Percentiles rank a stretch among this genome's conserved stretches.
Conservation (phyloP, 2,797 vertebrate genomes). For the Agapornis canus region DNA sequence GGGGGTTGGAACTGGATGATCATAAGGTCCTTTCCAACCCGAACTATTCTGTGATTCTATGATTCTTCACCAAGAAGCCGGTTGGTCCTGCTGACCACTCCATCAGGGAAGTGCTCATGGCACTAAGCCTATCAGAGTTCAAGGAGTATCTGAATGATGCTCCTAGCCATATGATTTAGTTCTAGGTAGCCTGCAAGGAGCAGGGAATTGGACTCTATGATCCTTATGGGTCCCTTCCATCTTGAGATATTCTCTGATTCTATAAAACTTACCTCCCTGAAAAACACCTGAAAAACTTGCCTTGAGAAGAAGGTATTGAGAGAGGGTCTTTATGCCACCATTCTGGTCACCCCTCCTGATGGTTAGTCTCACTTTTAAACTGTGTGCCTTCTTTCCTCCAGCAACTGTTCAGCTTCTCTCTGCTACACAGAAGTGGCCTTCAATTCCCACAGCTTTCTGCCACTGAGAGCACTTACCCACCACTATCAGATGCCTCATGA, state of each 20-base stretch:
- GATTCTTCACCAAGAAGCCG: too few species aligned
- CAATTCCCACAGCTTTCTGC: accelerated
- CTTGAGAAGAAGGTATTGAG: background rate
- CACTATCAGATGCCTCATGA: background rate
- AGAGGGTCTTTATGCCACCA: background rate
- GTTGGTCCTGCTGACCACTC: background rate
- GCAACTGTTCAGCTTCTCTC: background rate
- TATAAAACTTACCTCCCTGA: background rate
- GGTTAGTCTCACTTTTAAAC: background rate
- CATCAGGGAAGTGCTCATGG: background rate
- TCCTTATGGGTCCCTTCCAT: background rate
- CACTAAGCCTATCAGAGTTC: background rate
- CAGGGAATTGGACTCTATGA: background rate
- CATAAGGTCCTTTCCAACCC: background rate
- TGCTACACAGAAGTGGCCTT: background rate
- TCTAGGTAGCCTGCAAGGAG: background rate
- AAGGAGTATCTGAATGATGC: background rate
- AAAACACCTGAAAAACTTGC: background rate
- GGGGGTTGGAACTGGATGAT: background rate
- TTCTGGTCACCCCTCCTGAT: background rate
- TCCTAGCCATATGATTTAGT: background rate
- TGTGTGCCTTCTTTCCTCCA: accelerated
- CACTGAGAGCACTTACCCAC: background rate
- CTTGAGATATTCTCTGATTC: background rate
- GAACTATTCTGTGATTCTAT: background rate